These are phyloP conservation scores for Paralvinella palmiformis DNA, from an alignment of 1,140 invertebrate species.

Conservation along the genomic window DNA sequence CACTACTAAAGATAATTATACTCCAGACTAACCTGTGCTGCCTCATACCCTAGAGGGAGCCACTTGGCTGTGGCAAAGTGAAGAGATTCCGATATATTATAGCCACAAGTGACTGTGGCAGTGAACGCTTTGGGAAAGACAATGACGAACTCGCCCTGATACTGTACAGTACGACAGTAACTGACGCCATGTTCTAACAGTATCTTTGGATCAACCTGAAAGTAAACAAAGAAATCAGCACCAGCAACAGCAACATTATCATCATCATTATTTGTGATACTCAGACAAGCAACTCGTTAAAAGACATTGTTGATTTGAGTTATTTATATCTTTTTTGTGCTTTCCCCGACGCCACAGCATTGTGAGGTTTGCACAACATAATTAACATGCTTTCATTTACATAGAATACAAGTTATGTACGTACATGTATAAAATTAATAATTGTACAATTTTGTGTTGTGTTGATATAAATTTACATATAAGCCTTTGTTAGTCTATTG, in stretches of 20 bases:
- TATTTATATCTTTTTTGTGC: no score
- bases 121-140: slow-evolving; percentile 88
- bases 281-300: no score
- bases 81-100: slow-evolving; percentile 85
- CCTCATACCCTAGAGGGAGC: slow-evolving; percentile 66
- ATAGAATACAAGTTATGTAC: no score
- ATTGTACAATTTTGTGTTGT: no score
- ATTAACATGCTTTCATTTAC: no score
- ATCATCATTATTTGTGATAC: background rate
- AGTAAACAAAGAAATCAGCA: background rate
- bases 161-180: slow-evolving; percentile 72
- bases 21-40: slow-evolving; percentile 60
- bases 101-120: slow-evolving; percentile 81
- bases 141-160: slow-evolving; percentile 82
- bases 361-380: no score
- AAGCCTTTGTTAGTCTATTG: no score
- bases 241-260: background rate
- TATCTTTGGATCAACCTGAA: slow-evolving; percentile 69
- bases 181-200: slow-evolving; percentile 71
- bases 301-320: no score
- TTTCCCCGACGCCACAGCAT: no score
- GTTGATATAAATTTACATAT: no score
- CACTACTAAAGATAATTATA: background rate
- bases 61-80: slow-evolving; percentile 83
- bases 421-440: no score